phyloP scores from a whole-genome alignment of 2,888 invertebrate species.

The Euplexia lucipara region DNA sequence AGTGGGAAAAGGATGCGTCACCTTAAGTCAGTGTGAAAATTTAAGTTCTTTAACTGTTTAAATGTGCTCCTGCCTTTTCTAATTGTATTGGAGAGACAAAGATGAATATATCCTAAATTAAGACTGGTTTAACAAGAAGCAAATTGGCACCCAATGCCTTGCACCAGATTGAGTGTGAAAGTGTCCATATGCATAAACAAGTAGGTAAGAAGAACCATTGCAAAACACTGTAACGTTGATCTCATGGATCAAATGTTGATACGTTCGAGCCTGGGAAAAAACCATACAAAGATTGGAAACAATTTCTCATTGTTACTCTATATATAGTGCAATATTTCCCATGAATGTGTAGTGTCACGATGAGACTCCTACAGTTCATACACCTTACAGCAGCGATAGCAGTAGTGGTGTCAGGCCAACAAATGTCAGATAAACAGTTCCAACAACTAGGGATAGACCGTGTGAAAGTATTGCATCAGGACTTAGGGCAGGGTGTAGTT shows the following conservation, averaged over 20 bases:
- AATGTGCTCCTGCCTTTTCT: too few relatives aligned
- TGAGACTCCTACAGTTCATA: conserved; percentile 38
- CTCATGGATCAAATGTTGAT: conserved; percentile 56
- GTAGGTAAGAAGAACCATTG: conserved; percentile 6
- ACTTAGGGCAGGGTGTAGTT: background rate
- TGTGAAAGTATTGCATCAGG: rapidly evolving
- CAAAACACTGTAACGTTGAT: conserved; percentile 42
- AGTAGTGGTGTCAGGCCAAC: conserved; percentile 1
- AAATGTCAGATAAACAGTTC: too few relatives aligned
- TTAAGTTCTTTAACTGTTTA: too few relatives aligned
- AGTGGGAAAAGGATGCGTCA: too few relatives aligned
- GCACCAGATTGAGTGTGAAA: conserved; percentile 4
- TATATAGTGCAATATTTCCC: conserved; percentile 46
- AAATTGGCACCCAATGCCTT: too few relatives aligned
- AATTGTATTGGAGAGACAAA: too few relatives aligned
- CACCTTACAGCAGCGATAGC: conserved; percentile 22
- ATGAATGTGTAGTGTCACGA: conserved; percentile 42
- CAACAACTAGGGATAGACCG: rapidly evolving
- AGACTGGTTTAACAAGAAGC: too few relatives aligned
- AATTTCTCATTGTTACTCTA: conserved; percentile 53
- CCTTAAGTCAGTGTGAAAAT: too few relatives aligned
- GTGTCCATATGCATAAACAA: background rate
- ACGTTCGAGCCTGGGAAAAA: conserved; percentile 52
- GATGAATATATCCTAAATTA: too few relatives aligned
- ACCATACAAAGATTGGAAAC: conserved; percentile 28